Base-by-base conservation (phyloP, 1,140 invertebrate species). In the Leptopilina boulardi region DNA sequence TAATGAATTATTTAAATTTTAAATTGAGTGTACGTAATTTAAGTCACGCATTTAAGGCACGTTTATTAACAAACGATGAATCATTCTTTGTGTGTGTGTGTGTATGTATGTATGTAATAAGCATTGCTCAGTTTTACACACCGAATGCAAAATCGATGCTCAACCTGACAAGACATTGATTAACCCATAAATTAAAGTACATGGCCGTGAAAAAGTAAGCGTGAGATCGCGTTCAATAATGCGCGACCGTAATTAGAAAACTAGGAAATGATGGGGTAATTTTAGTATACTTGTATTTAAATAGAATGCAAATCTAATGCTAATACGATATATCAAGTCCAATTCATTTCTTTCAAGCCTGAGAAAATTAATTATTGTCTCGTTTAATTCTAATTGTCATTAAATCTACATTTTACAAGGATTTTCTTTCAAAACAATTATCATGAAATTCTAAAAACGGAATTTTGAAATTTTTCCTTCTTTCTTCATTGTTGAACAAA, bases 261-360 rank as follows among this genome's bases (percentile, higher is more conserved):
- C 9, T 54, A 81, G 75, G 75, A 81, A 78, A 47, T 73, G 75
- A 73, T 75, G 73, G 73, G 70, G 59, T 79, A 78, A 75, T 75
- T 19, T 44, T 41, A 3, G 23, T 1, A n/a, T n/a, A 19, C 59
- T 3, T 66, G 23, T 26, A n/a, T n/a, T n/a, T n/a, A 66, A 66
- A 30, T 66, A 66, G n/a, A 15, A 34, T 66, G 56, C 23, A 66
- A 66, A 66, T 26, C 21, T 0, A 59, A 59, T 30, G 23, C 56
- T 59, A 59, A 66, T 66, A 30, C 21, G 56, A 66, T 38, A n/a
- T n/a, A 6, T 34, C 23, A 66, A 66, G 10, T 66, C 6, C 4
- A 15, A 59, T 30, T 30, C 23, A 59, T 2, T 59, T 15, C 23
- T 59, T 59, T 59, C 8, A 59, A 9, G 21, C 21, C 21, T 66